Evolutionary conservation across 2,797 vertebrate species (phyloP).

Genomic region (Acanthopagrus latus): DNA sequence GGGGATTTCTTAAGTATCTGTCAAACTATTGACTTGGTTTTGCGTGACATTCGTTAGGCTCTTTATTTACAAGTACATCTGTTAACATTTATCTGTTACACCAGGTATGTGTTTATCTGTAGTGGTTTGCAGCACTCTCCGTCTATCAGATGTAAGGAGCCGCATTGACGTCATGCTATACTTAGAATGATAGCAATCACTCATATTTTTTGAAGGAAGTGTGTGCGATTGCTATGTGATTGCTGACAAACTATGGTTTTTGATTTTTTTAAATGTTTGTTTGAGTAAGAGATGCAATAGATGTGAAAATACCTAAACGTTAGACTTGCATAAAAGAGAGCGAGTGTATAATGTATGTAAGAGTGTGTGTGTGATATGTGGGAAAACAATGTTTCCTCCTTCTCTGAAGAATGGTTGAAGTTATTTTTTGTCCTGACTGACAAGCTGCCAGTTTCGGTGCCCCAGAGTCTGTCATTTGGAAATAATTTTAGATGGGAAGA

Average conservation of each 20-base stretch:
- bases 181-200: too few species aligned
- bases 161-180: neutral
- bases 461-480: slow-evolving; percentile 32
- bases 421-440: slow-evolving; percentile 34
- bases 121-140: neutral
- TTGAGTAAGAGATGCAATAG: neutral
- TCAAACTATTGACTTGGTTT: slow-evolving; percentile 22
- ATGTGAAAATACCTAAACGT: neutral
- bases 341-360: neutral
- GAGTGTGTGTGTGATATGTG: neutral
- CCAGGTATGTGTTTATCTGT: neutral
- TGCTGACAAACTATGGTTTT: neutral
- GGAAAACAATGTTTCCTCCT: neutral
- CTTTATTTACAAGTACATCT: neutral
- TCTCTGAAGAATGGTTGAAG: slow-evolving; percentile 23
- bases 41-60: neutral
- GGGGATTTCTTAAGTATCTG: neutral
- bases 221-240: too few species aligned
- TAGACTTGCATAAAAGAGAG: neutral
- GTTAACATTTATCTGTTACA: neutral
- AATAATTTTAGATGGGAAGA: slow-evolving; percentile 40
- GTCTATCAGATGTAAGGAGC: neutral
- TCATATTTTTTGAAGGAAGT: neutral
- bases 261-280: neutral
- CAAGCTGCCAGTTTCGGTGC: slow-evolving; percentile 22